Percentiles rank a stretch among this genome's conserved stretches.
Evolutionary conservation across 2,888 invertebrate genomes (phyloP).

Genomic region (Dendrolimus houi): DNA sequence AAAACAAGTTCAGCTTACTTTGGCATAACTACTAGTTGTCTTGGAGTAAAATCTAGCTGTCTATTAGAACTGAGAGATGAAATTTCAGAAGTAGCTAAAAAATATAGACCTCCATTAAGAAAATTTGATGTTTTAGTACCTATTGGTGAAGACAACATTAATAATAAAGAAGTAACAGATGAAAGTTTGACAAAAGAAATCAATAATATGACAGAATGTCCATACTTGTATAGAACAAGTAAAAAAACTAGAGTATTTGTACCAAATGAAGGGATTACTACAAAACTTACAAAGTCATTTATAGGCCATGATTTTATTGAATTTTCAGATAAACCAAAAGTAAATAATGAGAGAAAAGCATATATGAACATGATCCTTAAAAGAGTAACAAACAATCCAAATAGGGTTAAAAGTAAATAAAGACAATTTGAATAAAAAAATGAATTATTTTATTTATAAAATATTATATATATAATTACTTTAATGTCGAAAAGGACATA

Average conservation of each 20-base stretch:
- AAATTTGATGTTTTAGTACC: constrained; percentile 8
- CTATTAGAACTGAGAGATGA: constrained; percentile 27
- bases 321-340: constrained; percentile 28
- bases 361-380: constrained; percentile 61
- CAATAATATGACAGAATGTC: constrained; percentile 12
- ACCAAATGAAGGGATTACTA: constrained; percentile 23
- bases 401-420: constrained; percentile 46
- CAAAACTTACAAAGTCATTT: constrained; percentile 26
- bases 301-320: constrained; percentile 52
- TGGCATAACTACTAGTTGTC: constrained; percentile 58
- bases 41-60: constrained; percentile 42
- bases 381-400: constrained; percentile 53
- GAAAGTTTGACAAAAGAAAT: not conserved
- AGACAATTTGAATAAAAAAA: constrained; percentile 25
- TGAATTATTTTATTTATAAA: constrained; percentile 41
- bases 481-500: constrained; percentile 67
- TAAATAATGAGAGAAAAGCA: constrained; percentile 20
- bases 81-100: constrained; percentile 30
- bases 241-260: constrained; percentile 52
- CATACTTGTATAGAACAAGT: constrained; percentile 47
- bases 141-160: constrained; percentile 12
- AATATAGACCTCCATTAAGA: constrained; percentile 16
- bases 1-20: constrained; percentile 32
- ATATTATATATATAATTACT: constrained; percentile 33
- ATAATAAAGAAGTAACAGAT: constrained; percentile 3